Conservation (phyloP, 2,888 invertebrate genomes). For the Rhagonycha lutea region DNA sequence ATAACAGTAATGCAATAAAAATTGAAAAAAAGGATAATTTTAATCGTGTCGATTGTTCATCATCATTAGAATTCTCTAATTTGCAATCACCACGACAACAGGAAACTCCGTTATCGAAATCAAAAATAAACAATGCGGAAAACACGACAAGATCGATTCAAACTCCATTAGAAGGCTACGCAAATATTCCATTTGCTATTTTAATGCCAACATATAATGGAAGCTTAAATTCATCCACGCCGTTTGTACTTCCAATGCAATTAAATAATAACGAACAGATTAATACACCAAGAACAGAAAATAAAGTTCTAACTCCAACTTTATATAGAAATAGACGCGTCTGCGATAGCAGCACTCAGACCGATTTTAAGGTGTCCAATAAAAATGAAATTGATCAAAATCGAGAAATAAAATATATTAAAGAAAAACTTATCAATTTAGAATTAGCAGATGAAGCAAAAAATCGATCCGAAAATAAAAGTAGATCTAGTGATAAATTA, state of each 20-base stretch:
- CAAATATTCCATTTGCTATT: slow-evolving; percentile 63
- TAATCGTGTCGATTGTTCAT: neutral
- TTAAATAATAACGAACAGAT: slow-evolving; percentile 33
- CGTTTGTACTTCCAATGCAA: slow-evolving; percentile 45
- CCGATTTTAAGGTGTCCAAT: slow-evolving; percentile 53
- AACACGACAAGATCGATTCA: slow-evolving; percentile 53
- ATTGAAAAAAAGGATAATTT: slow-evolving; percentile 21
- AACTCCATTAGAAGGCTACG: slow-evolving; percentile 50
- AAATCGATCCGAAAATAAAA: slow-evolving; percentile 60
- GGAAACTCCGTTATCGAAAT: slow-evolving; percentile 6
- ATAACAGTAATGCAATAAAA: slow-evolving; percentile 25
- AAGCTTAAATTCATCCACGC: slow-evolving; percentile 41
- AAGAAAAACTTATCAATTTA: slow-evolving; percentile 56
- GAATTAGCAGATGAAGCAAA: slow-evolving; percentile 57
- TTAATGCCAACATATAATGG: slow-evolving; percentile 58
- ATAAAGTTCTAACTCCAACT: slow-evolving; percentile 63
- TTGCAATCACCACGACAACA: slow-evolving; percentile 10
- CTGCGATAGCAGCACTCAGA: slow-evolving; percentile 73
- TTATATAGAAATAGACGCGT: slow-evolving; percentile 58
- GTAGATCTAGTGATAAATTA: slow-evolving; percentile 60
- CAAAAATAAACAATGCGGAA: slow-evolving; percentile 33
- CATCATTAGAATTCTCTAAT: neutral
- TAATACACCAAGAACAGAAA: slow-evolving; percentile 50
- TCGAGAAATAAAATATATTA: slow-evolving; percentile 39
- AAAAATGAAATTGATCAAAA: slow-evolving; percentile 47